Evolutionary conservation across 1,140 invertebrate genomes (phyloP), one percentile per base, ranked within the genome.

Genomic region (Pseudoatta argentina): DNA sequence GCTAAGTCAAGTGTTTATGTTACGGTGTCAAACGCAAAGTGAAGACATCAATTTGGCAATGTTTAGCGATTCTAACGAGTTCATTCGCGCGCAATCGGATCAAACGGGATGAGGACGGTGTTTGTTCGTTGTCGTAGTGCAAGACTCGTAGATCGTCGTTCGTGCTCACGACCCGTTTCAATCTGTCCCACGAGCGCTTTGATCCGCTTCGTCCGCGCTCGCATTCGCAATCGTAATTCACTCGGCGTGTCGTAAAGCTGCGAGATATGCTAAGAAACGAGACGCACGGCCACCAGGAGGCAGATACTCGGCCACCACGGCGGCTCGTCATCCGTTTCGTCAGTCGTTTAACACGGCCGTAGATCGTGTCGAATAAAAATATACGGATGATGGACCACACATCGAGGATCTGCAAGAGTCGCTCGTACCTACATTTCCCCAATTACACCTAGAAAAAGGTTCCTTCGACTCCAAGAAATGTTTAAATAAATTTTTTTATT

Each of bases 301-400:
- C 39, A 44, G 39, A 44, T 12, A 44, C 8, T 44, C 39, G 39
- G 8, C 39, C 39, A 44, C 53, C 55, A 53, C 53, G 81, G 79
- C 86, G 87, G 86, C 82, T 91, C 89, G 92, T 94, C 91, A 91
- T 94, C 87, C 91, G 92, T 93, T 94, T 94, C 92, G 92, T 94
- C 94, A 93, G 92, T 94, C 94, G 92, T 94, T 94, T 94, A 94
- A 94, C 93, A 93, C 93, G 86, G 86, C 87, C 92, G 93, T 93
- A 91, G 91, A 91, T 92, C 89, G 91, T 87, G 93, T 92, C 92
- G 92, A 94, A 94, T 94, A 94, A 94, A 94, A 94, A 94, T 94
- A 94, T 92, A 73, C 88, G 89, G 85, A 85, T 88, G 91, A 90
- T 91, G 88, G 92, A 93, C 91, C 92, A 93, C 91, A 93, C 93